phyloP scores from a whole-genome alignment of 2,888 invertebrate species.

The Conus canariensis region DNA sequence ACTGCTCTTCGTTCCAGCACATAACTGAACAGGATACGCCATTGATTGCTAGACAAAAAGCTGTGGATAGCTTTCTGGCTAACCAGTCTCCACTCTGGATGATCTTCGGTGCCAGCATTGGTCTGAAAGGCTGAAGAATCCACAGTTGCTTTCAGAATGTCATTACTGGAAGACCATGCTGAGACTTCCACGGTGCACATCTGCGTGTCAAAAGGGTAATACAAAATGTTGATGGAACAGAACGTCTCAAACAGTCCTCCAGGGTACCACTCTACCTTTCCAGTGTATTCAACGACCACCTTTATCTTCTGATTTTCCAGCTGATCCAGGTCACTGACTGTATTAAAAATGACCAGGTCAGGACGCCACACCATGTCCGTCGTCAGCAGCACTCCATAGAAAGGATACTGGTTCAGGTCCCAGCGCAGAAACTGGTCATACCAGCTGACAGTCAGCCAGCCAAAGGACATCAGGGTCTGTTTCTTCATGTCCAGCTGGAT shows the following conservation, averaged over 20 bases:
- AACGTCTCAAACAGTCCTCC: conserved; percentile 40
- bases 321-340: conserved; percentile 26
- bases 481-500: conserved; percentile 40
- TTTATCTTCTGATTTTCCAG: conserved; percentile 25
- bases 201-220: conserved; percentile 42
- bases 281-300: conserved; percentile 11
- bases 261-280: conserved; percentile 31
- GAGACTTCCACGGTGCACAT: conserved; percentile 27
- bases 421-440: conserved; percentile 21
- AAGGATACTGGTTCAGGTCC: background rate
- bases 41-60: background rate
- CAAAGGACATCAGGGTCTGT: conserved; percentile 34
- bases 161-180: background rate
- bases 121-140: background rate
- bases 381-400: background rate
- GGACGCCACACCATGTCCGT: conserved; percentile 32
- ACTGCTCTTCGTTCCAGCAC: conserved; percentile 3
- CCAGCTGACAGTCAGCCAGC: conserved; percentile 33
- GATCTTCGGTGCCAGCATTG: background rate
- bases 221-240: conserved; percentile 32
- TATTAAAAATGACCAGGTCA: conserved; percentile 34
- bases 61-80: background rate
- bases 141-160: background rate
- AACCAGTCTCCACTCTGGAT: conserved; percentile 32
- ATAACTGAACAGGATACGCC: conserved; percentile 21